A percentile compares a stretch with the other conserved stretches of the same genome.
phyloP scores from a whole-genome alignment of 1,140 invertebrate genomes.

The Pseudomyrmex dendroicus region DNA sequence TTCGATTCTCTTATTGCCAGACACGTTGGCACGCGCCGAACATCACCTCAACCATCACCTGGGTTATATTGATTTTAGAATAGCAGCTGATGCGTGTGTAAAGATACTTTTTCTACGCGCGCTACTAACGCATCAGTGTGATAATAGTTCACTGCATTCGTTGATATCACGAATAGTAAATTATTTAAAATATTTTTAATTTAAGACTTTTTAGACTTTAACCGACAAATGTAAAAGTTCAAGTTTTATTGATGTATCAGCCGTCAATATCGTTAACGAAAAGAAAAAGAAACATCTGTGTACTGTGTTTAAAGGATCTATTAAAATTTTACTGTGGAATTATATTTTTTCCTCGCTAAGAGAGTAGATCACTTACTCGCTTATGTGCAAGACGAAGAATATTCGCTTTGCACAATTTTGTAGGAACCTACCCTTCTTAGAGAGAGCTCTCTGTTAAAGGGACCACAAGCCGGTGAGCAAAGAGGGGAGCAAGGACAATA shows the following conservation, averaged over 20 bases:
- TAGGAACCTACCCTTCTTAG: conserved; percentile 54
- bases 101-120: conserved; percentile 50
- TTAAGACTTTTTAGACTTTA: not conserved
- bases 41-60: conserved; percentile 76
- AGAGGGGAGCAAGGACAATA: conserved; percentile 81
- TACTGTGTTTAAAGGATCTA: no score
- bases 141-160: not conserved
- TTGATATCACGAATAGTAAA: not conserved
- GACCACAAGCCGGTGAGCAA: conserved; percentile 77
- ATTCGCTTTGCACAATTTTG: conserved; percentile 51
- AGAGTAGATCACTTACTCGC: not conserved
- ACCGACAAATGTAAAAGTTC: no score
- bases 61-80: conserved; percentile 80
- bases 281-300: no score
- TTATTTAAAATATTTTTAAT: not conserved
- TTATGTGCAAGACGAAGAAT: conserved; percentile 27
- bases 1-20: conserved; percentile 74
- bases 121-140: not conserved
- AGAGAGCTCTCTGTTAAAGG: conserved; percentile 73
- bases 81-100: conserved; percentile 62
- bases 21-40: conserved; percentile 81
- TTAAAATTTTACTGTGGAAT: not conserved
- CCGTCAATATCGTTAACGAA: not conserved
- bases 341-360: conserved; percentile 4
- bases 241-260: not conserved